phyloP scores from a whole-genome alignment of 2,113 vertebrate genomes.

The Archocentrus centrarchus region DNA sequence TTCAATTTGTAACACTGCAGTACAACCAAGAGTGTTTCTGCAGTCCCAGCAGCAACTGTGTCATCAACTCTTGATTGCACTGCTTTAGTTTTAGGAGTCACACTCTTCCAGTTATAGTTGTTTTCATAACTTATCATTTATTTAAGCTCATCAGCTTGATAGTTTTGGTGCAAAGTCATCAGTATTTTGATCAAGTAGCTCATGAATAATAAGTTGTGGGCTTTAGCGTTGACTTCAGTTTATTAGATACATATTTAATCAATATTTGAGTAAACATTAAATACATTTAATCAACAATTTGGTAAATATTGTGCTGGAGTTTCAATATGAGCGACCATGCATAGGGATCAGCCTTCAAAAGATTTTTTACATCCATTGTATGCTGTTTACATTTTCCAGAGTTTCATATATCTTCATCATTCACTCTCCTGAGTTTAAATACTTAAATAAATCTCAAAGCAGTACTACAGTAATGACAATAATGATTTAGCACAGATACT shows the following conservation, averaged over 20 bases:
- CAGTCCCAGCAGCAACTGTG: neutral
- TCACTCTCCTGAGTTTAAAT: neutral
- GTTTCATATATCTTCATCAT: neutral
- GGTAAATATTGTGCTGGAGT: neutral
- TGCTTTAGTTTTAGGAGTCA: neutral
- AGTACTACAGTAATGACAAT: neutral
- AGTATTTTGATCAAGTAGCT: slow-evolving; percentile 8
- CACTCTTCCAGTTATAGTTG: neutral
- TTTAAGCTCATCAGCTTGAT: slow-evolving; percentile 1
- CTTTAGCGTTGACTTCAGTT: neutral
- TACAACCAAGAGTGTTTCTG: neutral
- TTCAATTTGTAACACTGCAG: neutral
- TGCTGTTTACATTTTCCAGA: neutral
- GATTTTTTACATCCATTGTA: neutral
- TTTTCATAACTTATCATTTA: neutral
- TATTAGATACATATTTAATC: neutral
- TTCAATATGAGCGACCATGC: neutral
- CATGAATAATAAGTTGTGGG: neutral
- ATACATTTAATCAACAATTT: slow-evolving; percentile 6
- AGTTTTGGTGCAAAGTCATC: slow-evolving; percentile 1
- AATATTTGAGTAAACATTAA: slow-evolving; percentile 3
- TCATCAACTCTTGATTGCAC: neutral
- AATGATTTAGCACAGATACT: slow-evolving; percentile 3
- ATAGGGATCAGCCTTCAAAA: neutral
- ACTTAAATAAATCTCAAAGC: neutral